Evolutionary conservation across 2,888 invertebrate species (phyloP).

Genomic region (Eurois occulta): DNA sequence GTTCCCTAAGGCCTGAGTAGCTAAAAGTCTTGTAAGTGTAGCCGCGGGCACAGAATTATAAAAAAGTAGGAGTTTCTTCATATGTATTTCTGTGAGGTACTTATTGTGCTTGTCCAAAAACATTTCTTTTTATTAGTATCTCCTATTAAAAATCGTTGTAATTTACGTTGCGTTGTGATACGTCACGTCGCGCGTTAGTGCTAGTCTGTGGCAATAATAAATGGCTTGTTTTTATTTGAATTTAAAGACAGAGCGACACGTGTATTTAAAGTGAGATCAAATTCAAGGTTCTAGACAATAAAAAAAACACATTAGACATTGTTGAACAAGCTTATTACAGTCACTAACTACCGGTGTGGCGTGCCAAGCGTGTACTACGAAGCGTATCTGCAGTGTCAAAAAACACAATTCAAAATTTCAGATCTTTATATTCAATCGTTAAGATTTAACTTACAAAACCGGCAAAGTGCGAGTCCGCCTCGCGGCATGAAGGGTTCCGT

Average conservation of each 20-base stretch:
- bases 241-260: conserved; percentile 1
- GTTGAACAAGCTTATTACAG: conserved; percentile 37
- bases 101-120: too few relatives aligned
- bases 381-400: conserved; percentile 7
- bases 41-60: too few relatives aligned
- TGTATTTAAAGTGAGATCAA: conserved; percentile 34
- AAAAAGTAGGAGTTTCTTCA: too few relatives aligned
- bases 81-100: too few relatives aligned
- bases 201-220: neutral
- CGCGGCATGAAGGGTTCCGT: too few relatives aligned
- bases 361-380: conserved; percentile 44
- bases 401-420: neutral
- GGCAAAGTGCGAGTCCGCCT: too few relatives aligned
- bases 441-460: neutral
- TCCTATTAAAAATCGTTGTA: neutral
- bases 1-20: too few relatives aligned
- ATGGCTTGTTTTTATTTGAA: conserved; percentile 10
- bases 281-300: conserved; percentile 47
- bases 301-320: conserved; percentile 48
- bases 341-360: conserved; percentile 45
- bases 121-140: too few relatives aligned
- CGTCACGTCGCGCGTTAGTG: neutral
- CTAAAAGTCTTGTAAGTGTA: too few relatives aligned
- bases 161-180: neutral
- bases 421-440: neutral